Evolutionary conservation across 53 echinoderm and acorn worm species (phyloP).

Genomic region (Temnopleurus reevesii): DNA sequence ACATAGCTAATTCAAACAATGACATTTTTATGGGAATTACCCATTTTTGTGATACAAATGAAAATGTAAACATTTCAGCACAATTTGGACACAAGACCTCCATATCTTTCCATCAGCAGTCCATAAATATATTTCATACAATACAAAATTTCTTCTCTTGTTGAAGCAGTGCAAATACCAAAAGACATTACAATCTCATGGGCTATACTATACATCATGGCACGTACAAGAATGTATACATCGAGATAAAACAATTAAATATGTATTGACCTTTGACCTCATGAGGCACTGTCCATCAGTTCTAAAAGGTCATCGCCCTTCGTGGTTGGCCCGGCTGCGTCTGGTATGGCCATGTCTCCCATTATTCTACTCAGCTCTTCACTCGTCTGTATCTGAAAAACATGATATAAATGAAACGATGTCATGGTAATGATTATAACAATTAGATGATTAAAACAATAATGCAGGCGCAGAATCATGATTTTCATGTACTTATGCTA

Average conservation of each 20-base stretch:
- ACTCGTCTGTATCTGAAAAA: conserved; percentile 73
- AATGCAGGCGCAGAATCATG: too few relatives aligned
- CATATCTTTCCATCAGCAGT: too few relatives aligned
- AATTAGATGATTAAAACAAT: too few relatives aligned
- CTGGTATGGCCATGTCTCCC: conserved; percentile 94
- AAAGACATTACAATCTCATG: not conserved
- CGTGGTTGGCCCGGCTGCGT: conserved; percentile 57
- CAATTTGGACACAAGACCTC: too few relatives aligned
- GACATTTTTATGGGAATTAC: too few relatives aligned
- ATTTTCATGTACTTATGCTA: too few relatives aligned
- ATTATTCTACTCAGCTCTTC: conserved; percentile 91
- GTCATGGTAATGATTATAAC: not conserved
- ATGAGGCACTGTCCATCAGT: conserved; percentile 94
- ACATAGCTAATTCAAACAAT: too few relatives aligned
- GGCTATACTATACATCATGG: not conserved
- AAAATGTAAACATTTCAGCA: too few relatives aligned
- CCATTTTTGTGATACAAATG: too few relatives aligned
- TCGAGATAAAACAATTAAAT: not conserved
- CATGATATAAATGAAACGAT: not conserved
- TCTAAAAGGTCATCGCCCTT: conserved; percentile 93
- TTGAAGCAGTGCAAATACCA: not conserved
- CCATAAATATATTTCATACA: too few relatives aligned
- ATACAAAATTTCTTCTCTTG: not conserved
- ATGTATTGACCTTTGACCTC: conserved; percentile 22
- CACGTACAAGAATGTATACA: conserved; percentile 23